Conservation (phyloP, 2,888 invertebrate species). For the Drosophila bunnanda region DNA sequence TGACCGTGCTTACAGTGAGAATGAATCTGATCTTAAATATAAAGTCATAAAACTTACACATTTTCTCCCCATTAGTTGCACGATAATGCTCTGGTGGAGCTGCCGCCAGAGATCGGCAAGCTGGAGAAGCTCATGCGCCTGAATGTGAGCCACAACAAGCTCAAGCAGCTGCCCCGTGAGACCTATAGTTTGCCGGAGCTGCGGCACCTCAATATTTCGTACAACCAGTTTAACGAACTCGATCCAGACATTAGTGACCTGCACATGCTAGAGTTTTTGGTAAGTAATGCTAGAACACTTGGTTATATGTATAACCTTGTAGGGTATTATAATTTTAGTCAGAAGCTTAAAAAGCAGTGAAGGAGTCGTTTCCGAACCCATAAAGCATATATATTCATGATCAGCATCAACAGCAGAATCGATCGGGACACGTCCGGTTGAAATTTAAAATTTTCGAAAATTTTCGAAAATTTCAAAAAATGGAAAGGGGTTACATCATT, state of each 20-base stretch:
- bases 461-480: no score
- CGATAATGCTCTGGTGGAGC: constrained; percentile 90
- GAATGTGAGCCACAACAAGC: constrained; percentile 89
- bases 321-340: no score
- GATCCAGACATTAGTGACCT: constrained; percentile 91
- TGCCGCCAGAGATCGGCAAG: constrained; percentile 91
- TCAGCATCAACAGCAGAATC: no score
- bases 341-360: no score
- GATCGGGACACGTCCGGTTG: no score
- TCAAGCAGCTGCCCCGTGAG: constrained; percentile 87
- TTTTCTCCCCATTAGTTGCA: constrained; percentile 87
- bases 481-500: no score
- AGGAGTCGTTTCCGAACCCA: no score
- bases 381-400: no score
- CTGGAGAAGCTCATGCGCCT: constrained; percentile 89
- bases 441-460: no score
- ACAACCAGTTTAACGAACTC: constrained; percentile 89
- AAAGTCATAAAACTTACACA: accelerated
- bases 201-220: constrained; percentile 89
- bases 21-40: neutral
- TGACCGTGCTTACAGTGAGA: constrained; percentile 89
- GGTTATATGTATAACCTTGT: no score
- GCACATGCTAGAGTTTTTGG: constrained; percentile 91
- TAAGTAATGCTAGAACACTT: constrained; percentile 81
- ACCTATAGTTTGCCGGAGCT: constrained; percentile 90